phyloP scores from a whole-genome alignment of 2,888 invertebrate species.

The Caenorhabditis plicata region DNA sequence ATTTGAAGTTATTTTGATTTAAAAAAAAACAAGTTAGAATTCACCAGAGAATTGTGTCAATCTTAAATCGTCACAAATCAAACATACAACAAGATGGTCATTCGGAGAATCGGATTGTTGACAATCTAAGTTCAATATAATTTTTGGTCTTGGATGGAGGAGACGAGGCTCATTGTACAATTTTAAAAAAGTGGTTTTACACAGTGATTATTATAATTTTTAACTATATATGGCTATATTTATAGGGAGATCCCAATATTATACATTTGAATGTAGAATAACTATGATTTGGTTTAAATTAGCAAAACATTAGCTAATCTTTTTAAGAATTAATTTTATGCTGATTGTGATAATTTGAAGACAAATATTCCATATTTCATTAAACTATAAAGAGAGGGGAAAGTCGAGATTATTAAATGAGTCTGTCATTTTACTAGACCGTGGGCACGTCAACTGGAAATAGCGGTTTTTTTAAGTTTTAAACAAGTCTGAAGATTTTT shows the following conservation, averaged over 20 bases:
- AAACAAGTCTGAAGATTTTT: constrained; percentile 4
- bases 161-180: too few species aligned
- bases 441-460: too few species aligned
- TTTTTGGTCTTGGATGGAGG: too few species aligned
- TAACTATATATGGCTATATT: neutral
- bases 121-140: too few species aligned
- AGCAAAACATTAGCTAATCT: constrained; percentile 1
- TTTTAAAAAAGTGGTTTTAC: neutral
- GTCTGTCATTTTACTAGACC: too few species aligned
- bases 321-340: constrained; percentile 8
- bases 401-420: neutral
- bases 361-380: too few species aligned
- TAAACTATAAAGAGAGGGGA: constrained; percentile 3
- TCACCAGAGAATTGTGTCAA: neutral
- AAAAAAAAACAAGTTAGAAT: too few species aligned
- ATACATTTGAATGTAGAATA: constrained; percentile 7
- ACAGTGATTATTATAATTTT: neutral
- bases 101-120: too few species aligned
- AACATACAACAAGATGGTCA: too few species aligned
- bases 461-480: constrained; percentile 5
- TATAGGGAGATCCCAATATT: neutral
- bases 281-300: constrained; percentile 6
- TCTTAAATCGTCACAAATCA: neutral
- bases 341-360: too few species aligned
- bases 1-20: too few species aligned